Evolutionary conservation across 2,113 vertebrate genomes (phyloP).

Genomic region (Aspidoscelis tigris): DNA sequence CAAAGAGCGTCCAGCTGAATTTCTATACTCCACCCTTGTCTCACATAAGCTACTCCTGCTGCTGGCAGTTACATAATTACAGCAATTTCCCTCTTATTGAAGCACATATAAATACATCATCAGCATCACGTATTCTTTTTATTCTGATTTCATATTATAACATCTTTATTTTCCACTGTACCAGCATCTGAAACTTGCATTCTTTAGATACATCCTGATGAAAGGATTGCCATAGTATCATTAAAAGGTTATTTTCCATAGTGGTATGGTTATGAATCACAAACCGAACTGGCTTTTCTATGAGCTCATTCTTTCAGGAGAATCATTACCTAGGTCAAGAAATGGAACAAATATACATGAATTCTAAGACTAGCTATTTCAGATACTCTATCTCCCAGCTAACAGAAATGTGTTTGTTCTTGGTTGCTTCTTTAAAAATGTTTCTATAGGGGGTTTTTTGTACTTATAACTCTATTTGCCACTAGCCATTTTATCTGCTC

Average conservation of each 20-base stretch:
- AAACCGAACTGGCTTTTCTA: slow-evolving; percentile 59
- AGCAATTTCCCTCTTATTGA: background rate
- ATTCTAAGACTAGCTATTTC: slow-evolving; percentile 53
- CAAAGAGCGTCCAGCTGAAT: too few species aligned
- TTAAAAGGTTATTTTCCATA: slow-evolving; percentile 67
- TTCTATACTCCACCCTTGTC: too few species aligned
- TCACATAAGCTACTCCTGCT: background rate
- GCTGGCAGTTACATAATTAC: background rate
- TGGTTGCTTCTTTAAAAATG: slow-evolving; percentile 52
- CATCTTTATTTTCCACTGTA: slow-evolving; percentile 39
- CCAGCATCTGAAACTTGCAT: slow-evolving; percentile 37
- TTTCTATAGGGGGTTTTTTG: slow-evolving; percentile 8
- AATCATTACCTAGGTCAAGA: slow-evolving; percentile 65
- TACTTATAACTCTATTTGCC: slow-evolving; percentile 36
- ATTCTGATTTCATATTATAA: slow-evolving; percentile 27
- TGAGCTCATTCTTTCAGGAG: slow-evolving; percentile 57
- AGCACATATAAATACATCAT: background rate
- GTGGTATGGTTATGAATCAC: slow-evolving; percentile 62
- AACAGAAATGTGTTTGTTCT: slow-evolving; percentile 53
- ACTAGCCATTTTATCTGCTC: background rate
- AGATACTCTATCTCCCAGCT: slow-evolving; percentile 38
- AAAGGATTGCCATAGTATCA: slow-evolving; percentile 61
- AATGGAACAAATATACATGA: slow-evolving; percentile 54
- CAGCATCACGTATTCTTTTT: slow-evolving; percentile 16
- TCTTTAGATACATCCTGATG: slow-evolving; percentile 41